Conservation (phyloP, 2,113 vertebrate genomes). For the Mus musculus region GRCm39 chr6:138685501-138686000, state of each 20-base stretch:
- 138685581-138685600: conserved; percentile 53
- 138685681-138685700: conserved; percentile 59
- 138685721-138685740: conserved; percentile 17
- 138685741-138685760: conserved; percentile 59
- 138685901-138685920: conserved; percentile 89
- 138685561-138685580: conserved; percentile 59
- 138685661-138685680: conserved; percentile 62
- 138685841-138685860: conserved; percentile 89
- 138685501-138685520: conserved; percentile 80
- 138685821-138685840: conserved; percentile 90
- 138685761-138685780: conserved; percentile 76
- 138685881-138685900: conserved; percentile 86
- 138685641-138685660: conserved; percentile 71
- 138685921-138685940: conserved; percentile 88
- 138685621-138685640: conserved; percentile 55
- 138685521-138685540: conserved; percentile 81
- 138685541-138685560: conserved; percentile 77
- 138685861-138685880: conserved; percentile 89
- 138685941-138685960: conserved; percentile 89
- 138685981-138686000: conserved; percentile 80
- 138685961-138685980: conserved; percentile 81
- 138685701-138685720: conserved; percentile 74
- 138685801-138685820: conserved; percentile 87
- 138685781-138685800: conserved; percentile 85
- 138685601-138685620: conserved; percentile 53